phyloP scores from a whole-genome alignment of 1,140 invertebrate genomes.

The Brachionus manjavacas region DNA sequence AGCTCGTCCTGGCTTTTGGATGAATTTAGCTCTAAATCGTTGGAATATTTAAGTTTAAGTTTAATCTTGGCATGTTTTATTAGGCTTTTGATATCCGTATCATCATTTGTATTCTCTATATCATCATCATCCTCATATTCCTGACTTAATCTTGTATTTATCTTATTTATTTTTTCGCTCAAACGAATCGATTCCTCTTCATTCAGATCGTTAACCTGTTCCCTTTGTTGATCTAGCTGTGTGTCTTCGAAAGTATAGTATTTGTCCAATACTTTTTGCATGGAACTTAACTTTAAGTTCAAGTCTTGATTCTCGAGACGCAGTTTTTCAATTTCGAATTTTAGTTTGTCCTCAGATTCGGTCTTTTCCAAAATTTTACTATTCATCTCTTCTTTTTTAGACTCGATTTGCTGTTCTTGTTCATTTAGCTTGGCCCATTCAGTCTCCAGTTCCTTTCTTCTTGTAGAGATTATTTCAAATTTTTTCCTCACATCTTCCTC shows the following conservation, averaged over 20 bases:
- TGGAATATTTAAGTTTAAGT: conserved; percentile 11
- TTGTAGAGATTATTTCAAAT: neutral
- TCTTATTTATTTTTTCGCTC: conserved; percentile 29
- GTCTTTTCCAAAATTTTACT: conserved; percentile 8
- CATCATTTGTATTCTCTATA: neutral
- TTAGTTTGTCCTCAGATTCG: neutral
- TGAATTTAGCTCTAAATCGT: neutral
- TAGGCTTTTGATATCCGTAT: conserved; percentile 8
- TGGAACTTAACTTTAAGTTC: neutral
- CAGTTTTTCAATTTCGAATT: conserved; percentile 31
- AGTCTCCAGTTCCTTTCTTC: neutral
- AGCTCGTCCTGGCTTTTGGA: conserved; percentile 3
- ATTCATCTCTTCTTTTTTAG: neutral
- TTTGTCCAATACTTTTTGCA: conserved; percentile 33
- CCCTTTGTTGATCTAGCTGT: neutral
- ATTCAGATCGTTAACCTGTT: neutral
- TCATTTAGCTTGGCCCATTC: conserved; percentile 5
- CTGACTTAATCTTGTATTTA: neutral
- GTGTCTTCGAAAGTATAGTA: neutral
- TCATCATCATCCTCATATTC: conserved; percentile 31
- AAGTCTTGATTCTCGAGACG: neutral
- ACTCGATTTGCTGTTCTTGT: neutral
- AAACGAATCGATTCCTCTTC: neutral
- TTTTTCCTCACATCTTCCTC: neutral
- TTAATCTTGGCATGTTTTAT: conserved; percentile 37